Evolutionary conservation across 2,797 vertebrate genomes (phyloP).

Genomic region (Bradypodion pumilum): DNA sequence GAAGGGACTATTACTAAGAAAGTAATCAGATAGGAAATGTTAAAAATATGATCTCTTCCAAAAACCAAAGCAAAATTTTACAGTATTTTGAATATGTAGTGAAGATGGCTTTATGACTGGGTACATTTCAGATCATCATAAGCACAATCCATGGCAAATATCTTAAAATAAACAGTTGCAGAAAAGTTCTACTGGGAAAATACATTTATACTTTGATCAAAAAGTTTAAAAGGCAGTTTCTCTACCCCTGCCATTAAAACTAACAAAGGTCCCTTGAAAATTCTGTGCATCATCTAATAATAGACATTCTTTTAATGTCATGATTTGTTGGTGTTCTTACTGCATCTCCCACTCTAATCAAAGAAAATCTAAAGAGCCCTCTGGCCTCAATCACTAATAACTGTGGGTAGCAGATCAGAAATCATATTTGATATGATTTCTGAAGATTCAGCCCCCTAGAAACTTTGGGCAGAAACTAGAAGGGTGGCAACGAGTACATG

Average conservation of each 20-base stretch:
- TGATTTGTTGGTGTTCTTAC: background rate
- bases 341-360: background rate
- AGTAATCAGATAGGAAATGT: background rate
- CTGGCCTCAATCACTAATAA: background rate
- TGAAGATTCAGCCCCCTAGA: background rate
- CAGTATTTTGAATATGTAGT: background rate
- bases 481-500: background rate
- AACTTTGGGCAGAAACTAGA: background rate
- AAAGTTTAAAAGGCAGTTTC: background rate
- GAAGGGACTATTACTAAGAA: background rate
- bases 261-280: background rate
- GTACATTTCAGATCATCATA: background rate
- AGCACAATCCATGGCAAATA: background rate
- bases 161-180: background rate
- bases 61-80: background rate
- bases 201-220: slow-evolving; percentile 1
- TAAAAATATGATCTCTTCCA: background rate
- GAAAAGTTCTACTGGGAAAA: background rate
- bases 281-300: slow-evolving; percentile 1
- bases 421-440: background rate
- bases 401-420: background rate
- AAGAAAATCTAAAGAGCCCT: background rate
- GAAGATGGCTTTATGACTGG: background rate
- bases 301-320: background rate
- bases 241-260: background rate